Evolutionary conservation across 2,113 vertebrate genomes (phyloP), one percentile per base, ranked within the genome.

Genomic region (Motacilla tschutschensis): DNA sequence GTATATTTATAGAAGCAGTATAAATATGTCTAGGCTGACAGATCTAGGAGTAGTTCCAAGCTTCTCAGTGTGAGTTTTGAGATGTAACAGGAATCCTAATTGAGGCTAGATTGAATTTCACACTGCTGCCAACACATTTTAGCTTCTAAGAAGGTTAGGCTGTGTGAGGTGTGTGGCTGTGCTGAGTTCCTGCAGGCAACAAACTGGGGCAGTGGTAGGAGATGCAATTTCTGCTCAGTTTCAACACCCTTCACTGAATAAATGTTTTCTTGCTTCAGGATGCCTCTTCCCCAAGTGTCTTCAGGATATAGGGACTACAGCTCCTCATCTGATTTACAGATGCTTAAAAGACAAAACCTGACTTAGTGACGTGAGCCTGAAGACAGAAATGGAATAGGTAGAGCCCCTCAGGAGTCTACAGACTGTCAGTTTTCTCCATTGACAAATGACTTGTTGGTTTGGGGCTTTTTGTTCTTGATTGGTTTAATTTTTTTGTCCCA

Each of bases 1-100:
- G 1, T 66, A 1, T 77, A 60, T 79, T 80, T 83, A 64, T 54
- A 85, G 50, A 31, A 73, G 55, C 46, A 81, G 62, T 66, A 73
- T 75, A 81, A 77, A 62, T 65, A 55, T n/a, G 24, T 67, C 41
- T 57, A 36, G 77, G 35, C 41, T 71, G 62, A 58, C 46, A 75
- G 41, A 81, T 75, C 66, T 86, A 72, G 83, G 74, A 85, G 66
- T n/a, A 75, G 58, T 75, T 91, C 36, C 58, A 86, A 75, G 71
- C 9, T 60, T 78, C 28, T 18, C 22, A 87, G 48, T 80, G 64
- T 63, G 58, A 79, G 8, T 88, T 90, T 51, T 72, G 62, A 79
- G 78, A 48, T 33, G 15, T 64, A 76, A 57, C 10, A 75, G 35
- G 58, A 88, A 57, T 41, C 29, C 29, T 69, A 48, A 48, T 44